Evolutionary conservation across 2,797 vertebrate species (phyloP).

Genomic region (Rhinella marina): DNA sequence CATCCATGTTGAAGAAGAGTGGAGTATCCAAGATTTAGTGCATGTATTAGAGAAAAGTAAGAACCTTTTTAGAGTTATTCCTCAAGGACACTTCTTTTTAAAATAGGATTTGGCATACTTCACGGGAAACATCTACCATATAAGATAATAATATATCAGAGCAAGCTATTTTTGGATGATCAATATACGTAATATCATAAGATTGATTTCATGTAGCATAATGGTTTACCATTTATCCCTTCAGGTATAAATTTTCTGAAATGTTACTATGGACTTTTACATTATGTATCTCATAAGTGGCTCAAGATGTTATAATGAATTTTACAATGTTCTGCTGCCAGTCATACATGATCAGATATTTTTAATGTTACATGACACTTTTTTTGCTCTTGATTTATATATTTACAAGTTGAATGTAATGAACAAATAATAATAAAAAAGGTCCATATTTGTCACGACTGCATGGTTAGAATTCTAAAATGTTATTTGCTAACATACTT

Average conservation of each 20-base stretch:
- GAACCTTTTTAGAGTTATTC: constrained; percentile 1
- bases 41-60: constrained; percentile 13
- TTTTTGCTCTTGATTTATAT: too few species aligned
- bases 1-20: not conserved
- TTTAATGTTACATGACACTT: too few species aligned
- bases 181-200: constrained; percentile 5
- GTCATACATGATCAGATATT: not conserved
- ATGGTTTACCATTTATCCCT: constrained; percentile 15
- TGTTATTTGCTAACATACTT: too few species aligned
- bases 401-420: too few species aligned
- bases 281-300: not conserved
- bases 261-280: not conserved
- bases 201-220: constrained; percentile 4
- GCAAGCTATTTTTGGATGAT: not conserved
- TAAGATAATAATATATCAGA: constrained; percentile 20
- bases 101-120: constrained; percentile 23
- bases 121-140: constrained; percentile 20
- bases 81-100: constrained; percentile 23
- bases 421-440: too few species aligned
- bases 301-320: not conserved
- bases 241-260: not conserved
- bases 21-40: constrained; percentile 16
- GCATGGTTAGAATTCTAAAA: too few species aligned
- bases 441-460: too few species aligned
- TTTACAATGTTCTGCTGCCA: not conserved